Conservation (phyloP, 2,797 vertebrate species). For the Lates japonicus region DNA sequence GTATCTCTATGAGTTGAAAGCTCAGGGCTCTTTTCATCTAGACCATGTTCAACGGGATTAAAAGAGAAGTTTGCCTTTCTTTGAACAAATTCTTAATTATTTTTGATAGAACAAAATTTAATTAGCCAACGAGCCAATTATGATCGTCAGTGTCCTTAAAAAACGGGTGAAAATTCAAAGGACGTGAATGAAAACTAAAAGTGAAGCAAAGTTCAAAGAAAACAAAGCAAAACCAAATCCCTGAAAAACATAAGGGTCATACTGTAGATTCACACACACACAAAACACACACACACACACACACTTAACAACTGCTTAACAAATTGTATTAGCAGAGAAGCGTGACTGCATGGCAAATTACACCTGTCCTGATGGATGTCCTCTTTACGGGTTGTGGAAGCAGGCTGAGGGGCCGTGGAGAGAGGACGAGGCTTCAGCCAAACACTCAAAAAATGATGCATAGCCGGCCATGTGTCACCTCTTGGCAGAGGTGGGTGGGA, state of each 20-base stretch:
- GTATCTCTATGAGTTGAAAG: slow-evolving; percentile 47
- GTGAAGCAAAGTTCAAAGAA: slow-evolving; percentile 29
- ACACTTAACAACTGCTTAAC: slow-evolving; percentile 73
- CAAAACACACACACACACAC: slow-evolving; percentile 11
- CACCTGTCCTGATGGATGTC: slow-evolving; percentile 71
- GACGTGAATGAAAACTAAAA: slow-evolving; percentile 7
- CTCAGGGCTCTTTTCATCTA: slow-evolving; percentile 55
- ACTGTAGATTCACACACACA: background rate
- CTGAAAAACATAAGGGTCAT: background rate
- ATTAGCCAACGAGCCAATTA: slow-evolving; percentile 49
- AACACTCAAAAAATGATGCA: slow-evolving; percentile 64
- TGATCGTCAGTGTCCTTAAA: slow-evolving; percentile 5
- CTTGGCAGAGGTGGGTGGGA: slow-evolving; percentile 23
- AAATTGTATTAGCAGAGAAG: slow-evolving; percentile 74
- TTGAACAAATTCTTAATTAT: slow-evolving; percentile 59
- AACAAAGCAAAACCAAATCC: slow-evolving; percentile 20
- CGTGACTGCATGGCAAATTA: slow-evolving; percentile 73
- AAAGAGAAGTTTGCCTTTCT: slow-evolving; percentile 52
- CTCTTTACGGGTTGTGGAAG: slow-evolving; percentile 61
- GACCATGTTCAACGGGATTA: slow-evolving; percentile 50
- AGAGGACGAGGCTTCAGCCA: slow-evolving; percentile 41
- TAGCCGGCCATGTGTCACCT: slow-evolving; percentile 55
- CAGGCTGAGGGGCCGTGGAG: slow-evolving; percentile 44
- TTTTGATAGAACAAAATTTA: slow-evolving; percentile 60
- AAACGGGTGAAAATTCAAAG: slow-evolving; percentile 9